phyloP scores from a whole-genome alignment of 2,113 vertebrate genomes.

The Neolamprologus fasciatus region DNA sequence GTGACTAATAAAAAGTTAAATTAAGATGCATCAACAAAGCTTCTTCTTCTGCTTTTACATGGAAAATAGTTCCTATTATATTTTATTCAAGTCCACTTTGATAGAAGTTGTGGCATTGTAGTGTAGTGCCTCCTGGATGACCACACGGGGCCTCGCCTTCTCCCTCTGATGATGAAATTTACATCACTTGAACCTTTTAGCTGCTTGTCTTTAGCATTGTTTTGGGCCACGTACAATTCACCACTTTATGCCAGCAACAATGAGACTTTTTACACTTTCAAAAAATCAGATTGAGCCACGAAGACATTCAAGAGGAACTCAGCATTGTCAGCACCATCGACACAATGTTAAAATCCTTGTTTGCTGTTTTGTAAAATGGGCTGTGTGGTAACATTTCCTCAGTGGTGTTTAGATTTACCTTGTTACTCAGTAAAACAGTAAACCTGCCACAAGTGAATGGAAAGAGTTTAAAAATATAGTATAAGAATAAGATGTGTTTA shows the following conservation, averaged over 20 bases:
- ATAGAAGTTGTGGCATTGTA: not conserved
- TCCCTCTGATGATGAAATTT: not conserved
- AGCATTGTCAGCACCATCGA: not conserved
- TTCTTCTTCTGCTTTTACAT: not conserved
- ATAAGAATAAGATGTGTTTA: not conserved
- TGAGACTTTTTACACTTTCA: not conserved
- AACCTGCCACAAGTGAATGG: not conserved
- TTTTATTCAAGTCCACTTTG: not conserved
- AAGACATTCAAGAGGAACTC: not conserved
- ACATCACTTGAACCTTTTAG: not conserved
- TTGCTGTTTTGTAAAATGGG: not conserved
- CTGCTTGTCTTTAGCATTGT: not conserved
- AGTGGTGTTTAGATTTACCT: not conserved
- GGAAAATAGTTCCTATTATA: not conserved
- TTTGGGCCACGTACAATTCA: not conserved
- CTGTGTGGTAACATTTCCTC: not conserved
- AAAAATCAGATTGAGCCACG: not conserved
- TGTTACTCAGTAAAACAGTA: not conserved
- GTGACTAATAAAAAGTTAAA: not conserved
- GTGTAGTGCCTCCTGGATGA: not conserved
- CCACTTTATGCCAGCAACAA: not conserved
- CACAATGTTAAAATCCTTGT: not conserved
- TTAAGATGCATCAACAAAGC: not conserved
- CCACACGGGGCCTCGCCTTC: not conserved
- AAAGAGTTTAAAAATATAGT: not conserved